A percentile compares a stretch with the other conserved stretches of the same genome.
These are phyloP conservation scores for Mylabris sibirica DNA, from an alignment of 2,888 invertebrate genomes.

Conservation along the genomic window DNA sequence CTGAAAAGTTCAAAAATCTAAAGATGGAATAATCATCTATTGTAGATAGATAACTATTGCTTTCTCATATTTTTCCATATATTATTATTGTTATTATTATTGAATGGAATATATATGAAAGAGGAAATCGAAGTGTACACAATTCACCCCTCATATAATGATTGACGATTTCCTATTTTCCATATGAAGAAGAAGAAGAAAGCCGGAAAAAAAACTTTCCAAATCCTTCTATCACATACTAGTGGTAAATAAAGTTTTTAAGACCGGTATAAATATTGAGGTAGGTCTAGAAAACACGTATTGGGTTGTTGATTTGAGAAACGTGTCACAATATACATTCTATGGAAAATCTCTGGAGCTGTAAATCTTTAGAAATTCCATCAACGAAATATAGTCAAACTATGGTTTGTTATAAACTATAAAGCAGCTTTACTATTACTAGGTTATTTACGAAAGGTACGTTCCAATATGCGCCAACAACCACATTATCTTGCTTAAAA, in stretches of 20 bases:
- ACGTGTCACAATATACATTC: neutral
- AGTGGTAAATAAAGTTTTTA: slow-evolving; percentile 2
- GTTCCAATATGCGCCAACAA: no score
- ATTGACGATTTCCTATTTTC: neutral
- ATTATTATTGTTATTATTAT: neutral
- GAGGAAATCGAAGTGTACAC: neutral
- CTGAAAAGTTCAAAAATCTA: neutral
- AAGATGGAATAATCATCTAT: neutral
- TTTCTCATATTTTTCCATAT: neutral
- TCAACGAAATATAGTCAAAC: neutral
- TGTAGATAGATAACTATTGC: neutral
- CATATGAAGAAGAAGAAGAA: neutral
- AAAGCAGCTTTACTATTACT: neutral
- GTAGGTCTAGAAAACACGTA: slow-evolving; percentile 1
- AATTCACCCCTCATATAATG: neutral
- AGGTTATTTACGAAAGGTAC: neutral
- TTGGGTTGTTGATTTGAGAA: slow-evolving; percentile 6
- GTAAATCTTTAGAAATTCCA: neutral
- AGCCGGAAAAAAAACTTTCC: neutral
- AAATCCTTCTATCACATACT: neutral
- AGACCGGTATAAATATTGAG: neutral
- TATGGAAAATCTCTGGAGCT: neutral
- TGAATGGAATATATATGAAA: neutral
- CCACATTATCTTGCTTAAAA: no score
- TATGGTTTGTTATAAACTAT: neutral